Conservation (phyloP, 2,113 vertebrate genomes). For the zebrafish (Danio rerio) region GRCz12tu NC_133198.1:4788501-4789000, state of each 20-base stretch:
- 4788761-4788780: slow-evolving; percentile 97
- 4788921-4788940: slow-evolving; percentile 63
- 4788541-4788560: too few relatives aligned
- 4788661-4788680: too few relatives aligned
- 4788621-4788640: too few relatives aligned
- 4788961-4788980: slow-evolving; percentile 97
- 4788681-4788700: too few relatives aligned
- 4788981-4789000: slow-evolving; percentile 99
- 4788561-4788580: too few relatives aligned
- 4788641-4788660: too few relatives aligned
- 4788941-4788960: slow-evolving; percentile 99
- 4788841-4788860: slow-evolving; percentile 93
- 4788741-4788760: background rate
- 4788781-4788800: slow-evolving; percentile 95
- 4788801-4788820: slow-evolving; percentile 98
- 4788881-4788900: background rate
- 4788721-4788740: too few relatives aligned
- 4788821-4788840: slow-evolving; percentile 93
- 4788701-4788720: too few relatives aligned
- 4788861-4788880: slow-evolving; percentile 82
- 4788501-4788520: too few relatives aligned
- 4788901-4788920: background rate
- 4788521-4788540: too few relatives aligned
- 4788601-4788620: too few relatives aligned
- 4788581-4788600: too few relatives aligned